Conservation (phyloP, 2,888 invertebrate species). For the Eustalomyia histrio region DNA sequence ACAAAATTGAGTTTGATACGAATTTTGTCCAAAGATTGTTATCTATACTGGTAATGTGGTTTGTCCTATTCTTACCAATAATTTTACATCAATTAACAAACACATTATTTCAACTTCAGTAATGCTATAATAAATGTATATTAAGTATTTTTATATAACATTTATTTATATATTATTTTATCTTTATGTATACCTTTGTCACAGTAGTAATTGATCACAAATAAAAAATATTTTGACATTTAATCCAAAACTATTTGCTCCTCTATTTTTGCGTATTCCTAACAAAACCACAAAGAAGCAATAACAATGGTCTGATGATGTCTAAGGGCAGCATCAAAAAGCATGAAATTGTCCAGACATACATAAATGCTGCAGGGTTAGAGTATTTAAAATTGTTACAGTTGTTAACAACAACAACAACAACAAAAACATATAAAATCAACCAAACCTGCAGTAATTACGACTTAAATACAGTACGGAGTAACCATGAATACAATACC, state of each 20-base stretch:
- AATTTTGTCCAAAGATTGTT: no score
- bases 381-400: slow-evolving; percentile 59
- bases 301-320: slow-evolving; percentile 63
- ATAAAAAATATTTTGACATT: slow-evolving; percentile 54
- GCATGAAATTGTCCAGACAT: slow-evolving; percentile 57
- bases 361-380: slow-evolving; percentile 60
- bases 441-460: slow-evolving; percentile 52
- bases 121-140: no score
- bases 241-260: slow-evolving; percentile 60
- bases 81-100: no score
- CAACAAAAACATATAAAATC: slow-evolving; percentile 19
- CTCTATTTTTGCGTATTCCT: slow-evolving; percentile 40
- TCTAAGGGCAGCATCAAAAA: slow-evolving; percentile 43
- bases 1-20: no score
- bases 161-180: no score
- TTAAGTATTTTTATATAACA: no score
- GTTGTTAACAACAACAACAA: slow-evolving; percentile 32
- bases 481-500: slow-evolving; percentile 16
- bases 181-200: not conserved
- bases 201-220: slow-evolving; percentile 28
- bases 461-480: slow-evolving; percentile 21
- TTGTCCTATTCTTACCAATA: no score
- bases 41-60: no score
- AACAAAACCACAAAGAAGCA: slow-evolving; percentile 63
- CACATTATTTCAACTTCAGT: no score